Percentiles rank a stretch among this genome's conserved stretches.
These are phyloP conservation scores for Unio pictorum DNA, from an alignment of 2,888 invertebrate genomes.

Conservation along the genomic window DNA sequence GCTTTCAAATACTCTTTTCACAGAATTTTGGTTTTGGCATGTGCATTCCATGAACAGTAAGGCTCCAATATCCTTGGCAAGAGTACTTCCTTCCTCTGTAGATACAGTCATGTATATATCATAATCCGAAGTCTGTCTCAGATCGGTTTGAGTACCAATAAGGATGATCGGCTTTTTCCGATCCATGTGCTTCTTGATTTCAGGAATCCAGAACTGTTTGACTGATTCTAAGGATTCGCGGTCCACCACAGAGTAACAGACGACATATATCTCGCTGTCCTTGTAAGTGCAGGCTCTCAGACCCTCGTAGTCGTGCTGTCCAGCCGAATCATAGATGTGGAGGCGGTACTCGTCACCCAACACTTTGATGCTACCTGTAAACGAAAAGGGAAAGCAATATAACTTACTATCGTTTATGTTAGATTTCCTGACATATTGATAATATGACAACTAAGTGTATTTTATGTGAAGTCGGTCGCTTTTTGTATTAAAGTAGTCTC, in stretches of 20 bases:
- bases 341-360: conserved; percentile 56
- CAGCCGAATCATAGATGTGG: conserved; percentile 60
- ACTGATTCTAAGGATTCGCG: conserved; percentile 52
- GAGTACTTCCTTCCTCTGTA: conserved; percentile 42
- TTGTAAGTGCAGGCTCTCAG: conserved; percentile 54
- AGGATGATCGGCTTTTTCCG: conserved; percentile 50
- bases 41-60: conserved; percentile 51
- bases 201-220: conserved; percentile 53
- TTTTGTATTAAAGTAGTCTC: too few relatives aligned
- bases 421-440: too few relatives aligned
- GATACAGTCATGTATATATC: conserved; percentile 44
- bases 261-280: conserved; percentile 54
- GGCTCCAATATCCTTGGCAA: conserved; percentile 50
- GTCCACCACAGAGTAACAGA: conserved; percentile 58
- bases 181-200: conserved; percentile 49
- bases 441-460: too few relatives aligned
- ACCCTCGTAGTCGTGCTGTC: conserved; percentile 54
- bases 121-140: conserved; percentile 39
- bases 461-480: too few relatives aligned
- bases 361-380: conserved; percentile 36
- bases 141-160: conserved; percentile 57
- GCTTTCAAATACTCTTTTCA: conserved; percentile 48
- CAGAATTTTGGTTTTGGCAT: conserved; percentile 34
- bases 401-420: too few relatives aligned
- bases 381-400: too few relatives aligned